A percentile compares a stretch with the other conserved stretches of the same genome.
Evolutionary conservation across 64 coral and sea anemone species (phyloP).

Genomic region (Montipora capricornis): DNA sequence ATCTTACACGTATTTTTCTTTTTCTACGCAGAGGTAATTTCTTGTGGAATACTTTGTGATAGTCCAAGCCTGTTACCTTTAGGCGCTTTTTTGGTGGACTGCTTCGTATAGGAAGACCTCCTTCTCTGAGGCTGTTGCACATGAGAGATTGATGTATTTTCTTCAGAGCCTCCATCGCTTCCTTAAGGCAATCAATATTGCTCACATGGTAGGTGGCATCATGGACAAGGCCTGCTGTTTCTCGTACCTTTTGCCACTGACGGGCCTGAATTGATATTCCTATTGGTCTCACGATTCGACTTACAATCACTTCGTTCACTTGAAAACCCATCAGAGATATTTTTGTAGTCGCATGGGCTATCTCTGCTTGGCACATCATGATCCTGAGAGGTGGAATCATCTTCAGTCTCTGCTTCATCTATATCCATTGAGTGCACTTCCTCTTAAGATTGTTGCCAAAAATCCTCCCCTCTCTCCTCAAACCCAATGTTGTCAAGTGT

Average conservation of each 20-base stretch:
- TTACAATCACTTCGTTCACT: too few relatives aligned
- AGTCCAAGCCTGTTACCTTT: neutral
- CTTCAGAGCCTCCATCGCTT: neutral
- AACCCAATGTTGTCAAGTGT: conserved; percentile 11
- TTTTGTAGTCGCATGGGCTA: too few relatives aligned
- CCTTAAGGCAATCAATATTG: too few relatives aligned
- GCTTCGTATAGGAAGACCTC: neutral
- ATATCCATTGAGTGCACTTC: too few relatives aligned
- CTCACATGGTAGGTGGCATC: too few relatives aligned
- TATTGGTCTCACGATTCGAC: too few relatives aligned
- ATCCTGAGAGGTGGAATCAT: neutral
- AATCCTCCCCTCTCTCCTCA: too few relatives aligned
- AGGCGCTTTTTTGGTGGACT: conserved; percentile 2
- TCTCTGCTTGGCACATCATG: neutral
- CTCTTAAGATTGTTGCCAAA: too few relatives aligned
- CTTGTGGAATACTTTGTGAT: conserved; percentile 45
- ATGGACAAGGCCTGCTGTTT: too few relatives aligned
- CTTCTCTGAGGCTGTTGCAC: neutral
- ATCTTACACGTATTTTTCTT: conserved; percentile 1
- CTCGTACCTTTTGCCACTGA: too few relatives aligned
- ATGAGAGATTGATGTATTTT: neutral
- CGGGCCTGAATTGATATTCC: too few relatives aligned
- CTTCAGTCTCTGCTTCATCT: neutral
- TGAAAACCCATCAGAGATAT: too few relatives aligned
- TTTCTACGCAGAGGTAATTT: conserved; percentile 22